phyloP scores from a whole-genome alignment of 2,797 vertebrate species.

The Megalops cyprinoides region DNA sequence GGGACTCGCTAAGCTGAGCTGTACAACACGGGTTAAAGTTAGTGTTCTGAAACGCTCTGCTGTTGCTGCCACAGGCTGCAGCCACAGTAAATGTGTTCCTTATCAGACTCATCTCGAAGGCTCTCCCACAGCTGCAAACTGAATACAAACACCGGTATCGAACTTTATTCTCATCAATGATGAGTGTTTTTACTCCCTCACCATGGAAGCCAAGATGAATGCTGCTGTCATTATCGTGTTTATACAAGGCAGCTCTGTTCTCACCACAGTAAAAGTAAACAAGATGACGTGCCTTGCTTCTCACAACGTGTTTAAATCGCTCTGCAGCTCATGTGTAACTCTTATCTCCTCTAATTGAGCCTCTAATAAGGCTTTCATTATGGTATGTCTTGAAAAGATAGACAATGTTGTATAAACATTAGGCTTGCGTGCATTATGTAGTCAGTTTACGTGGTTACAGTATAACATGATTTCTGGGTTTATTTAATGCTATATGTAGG shows the following conservation, averaged over 20 bases:
- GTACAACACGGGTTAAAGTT: too few relatives aligned
- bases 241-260: not conserved
- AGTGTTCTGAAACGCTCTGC: not conserved
- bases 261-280: not conserved
- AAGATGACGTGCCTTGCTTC: not conserved
- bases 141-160: not conserved
- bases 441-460: not conserved
- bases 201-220: not conserved
- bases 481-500: too few relatives aligned
- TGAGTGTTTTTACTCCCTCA: not conserved
- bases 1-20: not conserved
- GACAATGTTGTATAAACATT: not conserved
- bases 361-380: too few relatives aligned
- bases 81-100: not conserved
- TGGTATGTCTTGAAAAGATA: too few relatives aligned
- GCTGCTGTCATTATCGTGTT: not conserved
- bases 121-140: not conserved
- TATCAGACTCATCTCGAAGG: not conserved
- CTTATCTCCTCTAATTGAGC: too few relatives aligned
- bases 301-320: not conserved
- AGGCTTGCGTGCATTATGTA: not conserved
- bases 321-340: not conserved
- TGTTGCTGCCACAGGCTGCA: not conserved
- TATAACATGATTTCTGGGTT: too few relatives aligned
- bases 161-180: not conserved